Conservation (phyloP, 2,888 invertebrate species). For the Scaptomyza parva region DNA sequence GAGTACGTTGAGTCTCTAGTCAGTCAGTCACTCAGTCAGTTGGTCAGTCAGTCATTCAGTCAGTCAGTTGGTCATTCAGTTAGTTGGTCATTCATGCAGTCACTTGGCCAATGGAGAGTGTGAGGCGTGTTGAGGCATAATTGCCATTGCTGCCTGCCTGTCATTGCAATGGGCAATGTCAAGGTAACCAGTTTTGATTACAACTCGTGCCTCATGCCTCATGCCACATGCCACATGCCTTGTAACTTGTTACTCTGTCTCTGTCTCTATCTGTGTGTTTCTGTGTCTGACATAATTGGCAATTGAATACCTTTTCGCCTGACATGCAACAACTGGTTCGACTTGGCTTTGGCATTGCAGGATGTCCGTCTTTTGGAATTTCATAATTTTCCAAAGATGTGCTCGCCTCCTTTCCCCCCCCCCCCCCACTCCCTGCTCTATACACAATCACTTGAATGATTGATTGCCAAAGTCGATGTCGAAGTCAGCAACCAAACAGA, state of each 20-base stretch:
- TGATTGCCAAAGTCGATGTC: conserved; percentile 64
- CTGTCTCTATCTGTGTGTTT: no score
- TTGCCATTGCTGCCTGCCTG: conserved; percentile 23
- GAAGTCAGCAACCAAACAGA: conserved; percentile 28
- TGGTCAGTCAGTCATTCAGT: conserved; percentile 25
- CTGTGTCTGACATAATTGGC: conserved; percentile 67
- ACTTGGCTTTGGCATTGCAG: conserved; percentile 47
- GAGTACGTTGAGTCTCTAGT: no score
- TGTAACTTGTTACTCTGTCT: no score
- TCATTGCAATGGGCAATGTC: conserved; percentile 62
- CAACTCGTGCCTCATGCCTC: conserved; percentile 31
- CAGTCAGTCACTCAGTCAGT: conserved; percentile 11
- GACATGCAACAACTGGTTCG: conserved; percentile 19
- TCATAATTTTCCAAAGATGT: conserved; percentile 60
- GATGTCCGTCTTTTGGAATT: conserved; percentile 69
- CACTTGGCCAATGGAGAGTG: no score
- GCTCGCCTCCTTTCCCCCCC: background rate
- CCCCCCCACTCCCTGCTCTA: conserved; percentile 1
- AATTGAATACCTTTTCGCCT: conserved; percentile 29
- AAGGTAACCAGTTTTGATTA: conserved; percentile 76
- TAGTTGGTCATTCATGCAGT: conserved; percentile 6
- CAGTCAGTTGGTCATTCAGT: conserved; percentile 11
- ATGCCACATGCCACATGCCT: conserved; percentile 12
- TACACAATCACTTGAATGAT: conserved; percentile 74
- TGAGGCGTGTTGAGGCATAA: conserved; percentile 28